Conservation (phyloP, 1,140 invertebrate species). For the Camponotus vicinus region DNA sequence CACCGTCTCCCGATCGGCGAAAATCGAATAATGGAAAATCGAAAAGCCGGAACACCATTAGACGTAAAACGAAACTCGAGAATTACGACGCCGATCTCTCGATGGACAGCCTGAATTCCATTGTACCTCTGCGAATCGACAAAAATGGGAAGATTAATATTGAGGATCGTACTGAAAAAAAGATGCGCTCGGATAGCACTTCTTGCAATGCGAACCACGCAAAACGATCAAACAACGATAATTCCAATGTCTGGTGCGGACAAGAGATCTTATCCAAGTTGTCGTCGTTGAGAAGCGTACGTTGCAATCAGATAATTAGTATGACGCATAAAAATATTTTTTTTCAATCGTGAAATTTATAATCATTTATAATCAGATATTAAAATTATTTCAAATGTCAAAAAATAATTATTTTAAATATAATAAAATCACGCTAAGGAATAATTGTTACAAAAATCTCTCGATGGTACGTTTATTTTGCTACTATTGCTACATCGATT, state of each 20-base stretch:
- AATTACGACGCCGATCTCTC: slow-evolving; percentile 81
- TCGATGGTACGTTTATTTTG: too few relatives aligned
- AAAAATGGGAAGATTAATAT: slow-evolving; percentile 79
- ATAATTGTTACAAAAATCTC: too few relatives aligned
- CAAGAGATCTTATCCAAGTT: slow-evolving; percentile 83
- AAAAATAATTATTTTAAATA: not conserved
- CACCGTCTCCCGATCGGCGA: slow-evolving; percentile 80
- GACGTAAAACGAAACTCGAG: slow-evolving; percentile 74
- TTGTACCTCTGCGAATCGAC: slow-evolving; percentile 78
- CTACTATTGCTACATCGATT: too few relatives aligned
- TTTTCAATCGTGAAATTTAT: not conserved
- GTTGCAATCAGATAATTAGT: slow-evolving; percentile 26
- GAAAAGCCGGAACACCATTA: slow-evolving; percentile 73
- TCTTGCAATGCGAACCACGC: not conserved
- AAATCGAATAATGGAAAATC: slow-evolving; percentile 77
- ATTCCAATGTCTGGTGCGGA: slow-evolving; percentile 76
- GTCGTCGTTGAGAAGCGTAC: slow-evolving; percentile 81
- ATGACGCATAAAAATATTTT: not conserved
- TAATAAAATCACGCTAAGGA: not conserved
- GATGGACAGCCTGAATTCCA: slow-evolving; percentile 82
- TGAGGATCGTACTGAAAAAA: slow-evolving; percentile 51
- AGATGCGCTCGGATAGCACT: not conserved
- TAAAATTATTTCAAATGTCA: too few relatives aligned
- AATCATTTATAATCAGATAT: too few relatives aligned
- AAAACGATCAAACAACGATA: slow-evolving; percentile 49